Evolutionary conservation across 1,140 invertebrate genomes (phyloP).

Genomic region (Drosophila willistoni): DNA sequence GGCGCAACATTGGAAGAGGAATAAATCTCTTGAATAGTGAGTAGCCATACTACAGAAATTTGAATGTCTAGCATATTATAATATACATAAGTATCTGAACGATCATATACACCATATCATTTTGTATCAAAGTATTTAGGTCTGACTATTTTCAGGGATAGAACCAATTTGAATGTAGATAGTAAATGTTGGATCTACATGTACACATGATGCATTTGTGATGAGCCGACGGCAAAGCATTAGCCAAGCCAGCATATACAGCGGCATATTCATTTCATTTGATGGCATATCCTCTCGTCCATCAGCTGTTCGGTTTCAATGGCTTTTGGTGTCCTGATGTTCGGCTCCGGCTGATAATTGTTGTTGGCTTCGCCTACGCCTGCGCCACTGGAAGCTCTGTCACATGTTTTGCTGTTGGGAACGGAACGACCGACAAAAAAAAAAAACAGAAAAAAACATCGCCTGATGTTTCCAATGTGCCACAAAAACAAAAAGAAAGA

Average conservation of each 20-base stretch:
- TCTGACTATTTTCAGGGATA: no score
- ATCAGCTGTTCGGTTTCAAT: slow-evolving; percentile 68
- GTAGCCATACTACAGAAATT: no score
- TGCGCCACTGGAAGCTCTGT: slow-evolving; percentile 63
- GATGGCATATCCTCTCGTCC: slow-evolving; percentile 28
- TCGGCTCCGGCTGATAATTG: slow-evolving; percentile 37
- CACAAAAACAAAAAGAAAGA: slow-evolving; percentile 53
- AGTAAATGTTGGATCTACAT: no score
- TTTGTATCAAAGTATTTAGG: no score
- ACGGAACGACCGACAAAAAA: slow-evolving; percentile 32
- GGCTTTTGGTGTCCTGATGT: slow-evolving; percentile 20
- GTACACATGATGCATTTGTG: no score
- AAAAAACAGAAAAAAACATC: slow-evolving; percentile 28
- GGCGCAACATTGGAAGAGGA: no score
- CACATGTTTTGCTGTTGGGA: slow-evolving; percentile 21
- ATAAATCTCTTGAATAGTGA: no score
- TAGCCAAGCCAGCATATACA: slow-evolving; percentile 1
- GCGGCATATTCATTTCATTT: neutral
- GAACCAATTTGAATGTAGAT: no score
- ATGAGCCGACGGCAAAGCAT: neutral
- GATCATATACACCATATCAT: no score
- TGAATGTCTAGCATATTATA: no score
- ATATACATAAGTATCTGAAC: no score
- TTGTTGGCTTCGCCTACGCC: slow-evolving; percentile 40
- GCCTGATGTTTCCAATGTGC: slow-evolving; percentile 70